Percentiles rank a stretch among this genome's conserved stretches.
phyloP scores from a whole-genome alignment of 2,888 invertebrate genomes.

The Cataglyphis livida region DNA sequence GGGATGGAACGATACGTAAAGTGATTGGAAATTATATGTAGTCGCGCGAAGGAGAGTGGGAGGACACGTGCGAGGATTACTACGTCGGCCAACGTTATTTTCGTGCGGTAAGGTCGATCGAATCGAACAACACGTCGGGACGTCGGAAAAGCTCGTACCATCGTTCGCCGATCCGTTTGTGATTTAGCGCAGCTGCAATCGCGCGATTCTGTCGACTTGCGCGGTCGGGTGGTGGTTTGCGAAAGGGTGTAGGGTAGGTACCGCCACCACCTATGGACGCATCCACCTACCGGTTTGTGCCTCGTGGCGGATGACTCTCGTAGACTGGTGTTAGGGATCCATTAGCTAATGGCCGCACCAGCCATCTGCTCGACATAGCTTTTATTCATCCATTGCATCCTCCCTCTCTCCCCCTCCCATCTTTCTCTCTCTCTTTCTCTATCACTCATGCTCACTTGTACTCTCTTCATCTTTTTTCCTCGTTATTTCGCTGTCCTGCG shows the following conservation, averaged over 20 bases:
- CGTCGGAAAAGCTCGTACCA: constrained; percentile 58
- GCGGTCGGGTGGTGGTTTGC: constrained; percentile 49
- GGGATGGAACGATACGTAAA: constrained; percentile 41
- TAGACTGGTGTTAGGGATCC: constrained; percentile 81
- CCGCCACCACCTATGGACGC: constrained; percentile 62
- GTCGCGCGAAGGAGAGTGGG: constrained; percentile 19
- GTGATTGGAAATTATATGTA: constrained; percentile 63
- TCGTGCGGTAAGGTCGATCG: constrained; percentile 53
- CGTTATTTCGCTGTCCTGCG: constrained; percentile 58
- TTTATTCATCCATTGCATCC: constrained; percentile 75
- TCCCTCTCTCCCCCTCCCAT: constrained; percentile 34
- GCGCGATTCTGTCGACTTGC: constrained; percentile 68
- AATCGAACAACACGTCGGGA: constrained; percentile 48
- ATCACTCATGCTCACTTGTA: not conserved
- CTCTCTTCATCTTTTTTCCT: constrained; percentile 64
- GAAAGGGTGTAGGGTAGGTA: constrained; percentile 67
- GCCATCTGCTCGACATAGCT: constrained; percentile 82
- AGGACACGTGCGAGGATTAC: not conserved
- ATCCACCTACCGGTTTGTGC: constrained; percentile 73
- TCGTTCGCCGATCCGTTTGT: constrained; percentile 68
- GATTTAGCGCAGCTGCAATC: constrained; percentile 72
- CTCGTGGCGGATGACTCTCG: constrained; percentile 75
- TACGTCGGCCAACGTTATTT: constrained; percentile 8
- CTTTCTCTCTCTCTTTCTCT: not conserved
- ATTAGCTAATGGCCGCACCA: constrained; percentile 84